Percentiles rank a stretch among this genome's conserved stretches.
Conservation (phyloP, 2,113 vertebrate genomes). For the Hirundichthys speculiger region DNA sequence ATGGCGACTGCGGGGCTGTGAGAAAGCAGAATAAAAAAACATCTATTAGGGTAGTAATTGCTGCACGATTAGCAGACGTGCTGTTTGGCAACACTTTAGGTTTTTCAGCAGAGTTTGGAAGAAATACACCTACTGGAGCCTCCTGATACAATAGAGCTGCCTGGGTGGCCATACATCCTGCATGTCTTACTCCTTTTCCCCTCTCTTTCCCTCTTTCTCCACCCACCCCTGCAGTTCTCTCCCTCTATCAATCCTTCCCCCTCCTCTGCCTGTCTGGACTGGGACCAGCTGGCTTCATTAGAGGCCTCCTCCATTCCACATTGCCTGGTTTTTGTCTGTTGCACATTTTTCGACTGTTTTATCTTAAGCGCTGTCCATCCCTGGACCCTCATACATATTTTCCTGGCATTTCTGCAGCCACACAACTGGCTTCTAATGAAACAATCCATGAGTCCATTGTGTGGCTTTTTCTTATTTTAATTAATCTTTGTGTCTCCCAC, state of each 20-base stretch:
- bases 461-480: slow-evolving; percentile 78
- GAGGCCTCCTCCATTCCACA: slow-evolving; percentile 80
- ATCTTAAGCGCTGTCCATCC: slow-evolving; percentile 83
- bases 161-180: slow-evolving; percentile 83
- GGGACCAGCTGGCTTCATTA: slow-evolving; percentile 87
- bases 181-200: slow-evolving; percentile 75
- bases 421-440: slow-evolving; percentile 84
- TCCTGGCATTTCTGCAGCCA: slow-evolving; percentile 79
- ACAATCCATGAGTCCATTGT: slow-evolving; percentile 82
- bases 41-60: slow-evolving; percentile 86
- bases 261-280: slow-evolving; percentile 83
- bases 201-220: slow-evolving; percentile 59
- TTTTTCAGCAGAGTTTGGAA: slow-evolving; percentile 80
- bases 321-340: slow-evolving; percentile 83
- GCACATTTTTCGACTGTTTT: slow-evolving; percentile 85
- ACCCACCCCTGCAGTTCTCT: slow-evolving; percentile 67
- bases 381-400: slow-evolving; percentile 81
- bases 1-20: slow-evolving; percentile 62
- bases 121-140: slow-evolving; percentile 82
- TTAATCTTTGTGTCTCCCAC: slow-evolving; percentile 82
- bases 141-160: slow-evolving; percentile 86
- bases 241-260: slow-evolving; percentile 79
- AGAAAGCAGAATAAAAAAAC: slow-evolving; percentile 60
- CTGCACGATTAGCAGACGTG: slow-evolving; percentile 83
- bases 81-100: slow-evolving; percentile 76